Evolutionary conservation across 35 echinoderm and acorn worm genomes (phyloP).

Genomic region (Heliocidaris tuberculata): DNA sequence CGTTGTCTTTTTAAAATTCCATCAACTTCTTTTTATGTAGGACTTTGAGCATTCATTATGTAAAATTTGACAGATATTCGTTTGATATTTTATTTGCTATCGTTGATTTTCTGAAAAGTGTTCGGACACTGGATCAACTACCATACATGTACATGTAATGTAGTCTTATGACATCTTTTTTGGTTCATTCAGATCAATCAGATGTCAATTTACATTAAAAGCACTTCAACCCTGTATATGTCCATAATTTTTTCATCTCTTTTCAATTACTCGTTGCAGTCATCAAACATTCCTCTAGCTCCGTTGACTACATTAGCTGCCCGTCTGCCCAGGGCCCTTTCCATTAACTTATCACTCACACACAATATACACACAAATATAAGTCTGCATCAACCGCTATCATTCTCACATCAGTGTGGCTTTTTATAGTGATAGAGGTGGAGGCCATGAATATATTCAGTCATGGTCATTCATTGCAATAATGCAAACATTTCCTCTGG

Average conservation of each 20-base stretch:
- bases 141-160: too few species aligned
- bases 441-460: background rate
- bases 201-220: background rate
- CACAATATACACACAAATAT: background rate
- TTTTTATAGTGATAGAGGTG: background rate
- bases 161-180: too few species aligned
- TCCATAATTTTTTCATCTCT: background rate
- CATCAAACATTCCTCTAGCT: background rate
- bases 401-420: background rate
- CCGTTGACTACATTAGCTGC: background rate
- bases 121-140: too few species aligned
- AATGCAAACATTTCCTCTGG: background rate
- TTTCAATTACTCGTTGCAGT: background rate
- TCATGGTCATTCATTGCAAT: background rate
- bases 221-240: background rate
- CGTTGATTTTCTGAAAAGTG: too few species aligned
- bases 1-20: too few species aligned
- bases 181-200: background rate
- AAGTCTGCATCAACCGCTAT: background rate
- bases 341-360: background rate
- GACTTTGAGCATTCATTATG: too few species aligned
- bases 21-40: too few species aligned
- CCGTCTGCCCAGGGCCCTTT: background rate
- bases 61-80: too few species aligned
- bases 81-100: too few species aligned